Conservation (phyloP, 2,888 invertebrate species). For the Erannis defoliaria region DNA sequence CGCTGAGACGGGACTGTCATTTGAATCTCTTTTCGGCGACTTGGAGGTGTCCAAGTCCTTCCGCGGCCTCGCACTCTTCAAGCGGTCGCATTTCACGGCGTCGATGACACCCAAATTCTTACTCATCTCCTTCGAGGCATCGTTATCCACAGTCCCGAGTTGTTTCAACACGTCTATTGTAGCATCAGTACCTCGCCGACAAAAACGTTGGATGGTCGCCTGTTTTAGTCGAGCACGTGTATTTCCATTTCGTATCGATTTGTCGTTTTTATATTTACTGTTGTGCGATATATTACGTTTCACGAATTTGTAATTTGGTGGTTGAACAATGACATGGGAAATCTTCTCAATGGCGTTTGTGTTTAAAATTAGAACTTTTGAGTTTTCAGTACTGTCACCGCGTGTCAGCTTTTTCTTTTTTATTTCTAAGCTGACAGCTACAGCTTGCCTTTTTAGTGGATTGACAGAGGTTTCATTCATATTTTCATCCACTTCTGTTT, state of each 20-base stretch:
- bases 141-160: slow-evolving; percentile 45
- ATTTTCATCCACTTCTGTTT: slow-evolving; percentile 58
- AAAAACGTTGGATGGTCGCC: slow-evolving; percentile 66
- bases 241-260: slow-evolving; percentile 62
- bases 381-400: slow-evolving; percentile 61
- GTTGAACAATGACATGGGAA: slow-evolving; percentile 79
- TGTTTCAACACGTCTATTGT: slow-evolving; percentile 30
- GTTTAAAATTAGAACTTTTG: slow-evolving; percentile 83
- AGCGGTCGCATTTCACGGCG: slow-evolving; percentile 62
- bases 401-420: slow-evolving; percentile 72
- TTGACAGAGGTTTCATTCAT: slow-evolving; percentile 54
- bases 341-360: slow-evolving; percentile 78
- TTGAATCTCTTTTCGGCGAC: slow-evolving; percentile 39
- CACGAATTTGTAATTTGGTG: slow-evolving; percentile 81
- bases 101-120: slow-evolving; percentile 67
- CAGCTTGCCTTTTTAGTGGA: slow-evolving; percentile 60
- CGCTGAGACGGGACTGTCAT: slow-evolving; percentile 56
- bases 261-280: slow-evolving; percentile 61
- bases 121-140: slow-evolving; percentile 73
- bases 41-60: slow-evolving; percentile 30
- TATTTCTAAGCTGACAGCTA: slow-evolving; percentile 76
- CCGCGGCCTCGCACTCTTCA: slow-evolving; percentile 51
- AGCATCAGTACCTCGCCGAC: slow-evolving; percentile 57
- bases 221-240: slow-evolving; percentile 62
- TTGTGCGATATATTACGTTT: slow-evolving; percentile 67